A percentile compares a stretch with the other conserved stretches of the same genome.
Conservation (phyloP, 2,113 vertebrate species). For the Aplodontia rufa region DNA sequence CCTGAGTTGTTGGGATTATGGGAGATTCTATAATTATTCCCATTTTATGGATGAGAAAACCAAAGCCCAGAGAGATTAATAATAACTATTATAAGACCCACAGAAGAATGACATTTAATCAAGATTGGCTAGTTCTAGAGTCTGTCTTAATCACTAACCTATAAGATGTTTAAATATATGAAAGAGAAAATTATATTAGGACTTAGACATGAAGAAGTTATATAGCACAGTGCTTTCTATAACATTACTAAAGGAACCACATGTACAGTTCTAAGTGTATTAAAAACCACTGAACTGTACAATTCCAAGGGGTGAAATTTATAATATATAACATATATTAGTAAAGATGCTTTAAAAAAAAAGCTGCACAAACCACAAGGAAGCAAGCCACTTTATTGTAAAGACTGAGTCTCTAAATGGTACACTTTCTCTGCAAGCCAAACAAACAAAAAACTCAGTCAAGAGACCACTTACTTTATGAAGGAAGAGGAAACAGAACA, state of each 20-base stretch:
- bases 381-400: conserved; percentile 20
- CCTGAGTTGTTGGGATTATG: no score
- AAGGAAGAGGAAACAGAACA: conserved; percentile 32
- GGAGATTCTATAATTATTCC: background rate
- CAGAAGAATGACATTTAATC: background rate
- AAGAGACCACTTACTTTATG: conserved; percentile 52
- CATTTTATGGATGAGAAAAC: conserved; percentile 36
- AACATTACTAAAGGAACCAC: background rate
- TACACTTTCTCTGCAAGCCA: background rate
- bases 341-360: conserved; percentile 24
- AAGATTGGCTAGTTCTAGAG: background rate
- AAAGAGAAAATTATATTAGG: conserved; percentile 40
- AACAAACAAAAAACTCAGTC: conserved; percentile 37
- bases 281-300: background rate
- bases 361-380: background rate
- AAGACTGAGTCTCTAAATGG: conserved; percentile 25
- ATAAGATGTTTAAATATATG: conserved; percentile 36
- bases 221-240: background rate
- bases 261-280: background rate
- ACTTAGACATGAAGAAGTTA: conserved; percentile 37
- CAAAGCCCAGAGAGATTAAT: background rate
- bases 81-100: conserved; percentile 6
- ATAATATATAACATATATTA: conserved; percentile 36
- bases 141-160: background rate
- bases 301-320: conserved; percentile 55